A percentile compares a stretch with the other conserved stretches of the same genome.
These are phyloP conservation scores for Noctua fimbriata DNA, from an alignment of 2,888 invertebrate species.

Conservation along the genomic window DNA sequence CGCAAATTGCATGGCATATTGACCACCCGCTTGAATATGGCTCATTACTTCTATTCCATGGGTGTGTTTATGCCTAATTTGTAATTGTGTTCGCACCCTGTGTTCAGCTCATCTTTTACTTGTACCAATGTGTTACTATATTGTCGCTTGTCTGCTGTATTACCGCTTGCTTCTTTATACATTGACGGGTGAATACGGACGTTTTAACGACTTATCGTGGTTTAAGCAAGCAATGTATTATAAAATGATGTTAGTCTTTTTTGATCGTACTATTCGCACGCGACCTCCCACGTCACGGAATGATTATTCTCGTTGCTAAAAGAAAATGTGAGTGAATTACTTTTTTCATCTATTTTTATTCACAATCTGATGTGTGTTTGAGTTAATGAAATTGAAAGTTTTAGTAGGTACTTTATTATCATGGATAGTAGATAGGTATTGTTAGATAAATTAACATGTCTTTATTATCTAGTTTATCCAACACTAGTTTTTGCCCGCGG, in stretches of 20 bases:
- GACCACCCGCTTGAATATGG: conserved; percentile 87
- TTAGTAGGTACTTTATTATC: conserved; percentile 24
- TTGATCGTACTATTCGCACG: conserved; percentile 47
- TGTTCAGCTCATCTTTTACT: conserved; percentile 75
- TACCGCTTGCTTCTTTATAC: conserved; percentile 36
- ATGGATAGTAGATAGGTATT: background rate
- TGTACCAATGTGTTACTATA: conserved; percentile 45
- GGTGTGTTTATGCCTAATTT: conserved; percentile 85
- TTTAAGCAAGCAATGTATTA: conserved; percentile 48
- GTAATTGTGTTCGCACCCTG: conserved; percentile 84
- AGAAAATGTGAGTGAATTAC: conserved; percentile 69
- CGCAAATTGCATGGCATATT: conserved; percentile 82
- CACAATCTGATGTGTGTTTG: conserved; percentile 67
- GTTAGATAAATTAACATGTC: background rate
- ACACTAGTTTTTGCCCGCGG: background rate
- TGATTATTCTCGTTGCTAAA: conserved; percentile 70
- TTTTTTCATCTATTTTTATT: conserved; percentile 71
- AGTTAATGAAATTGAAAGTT: conserved; percentile 49
- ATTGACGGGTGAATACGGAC: conserved; percentile 53
- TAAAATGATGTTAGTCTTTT: background rate
- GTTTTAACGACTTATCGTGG: background rate
- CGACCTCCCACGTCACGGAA: conserved; percentile 71
- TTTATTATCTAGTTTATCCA: background rate
- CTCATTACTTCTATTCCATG: conserved; percentile 83
- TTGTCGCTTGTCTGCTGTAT: background rate